Evolutionary conservation across 1,140 invertebrate genomes (phyloP).

Genomic region (Sinella curviseta): DNA sequence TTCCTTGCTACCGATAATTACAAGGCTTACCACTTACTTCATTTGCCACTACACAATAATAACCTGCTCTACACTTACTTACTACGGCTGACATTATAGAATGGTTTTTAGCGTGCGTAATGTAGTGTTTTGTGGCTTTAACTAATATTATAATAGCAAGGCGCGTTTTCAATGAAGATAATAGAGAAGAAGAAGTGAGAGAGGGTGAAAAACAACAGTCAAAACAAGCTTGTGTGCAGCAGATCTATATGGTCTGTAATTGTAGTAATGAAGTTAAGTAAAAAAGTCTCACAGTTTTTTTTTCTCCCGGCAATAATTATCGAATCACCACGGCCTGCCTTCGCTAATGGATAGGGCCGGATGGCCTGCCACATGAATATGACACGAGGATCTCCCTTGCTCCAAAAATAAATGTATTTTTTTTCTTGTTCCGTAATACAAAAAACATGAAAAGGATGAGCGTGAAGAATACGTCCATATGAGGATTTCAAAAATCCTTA

Average conservation of each 20-base stretch:
- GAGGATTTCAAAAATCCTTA: not conserved
- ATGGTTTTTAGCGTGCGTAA: no score
- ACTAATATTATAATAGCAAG: no score
- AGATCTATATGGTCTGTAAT: not conserved
- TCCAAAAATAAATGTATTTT: not conserved
- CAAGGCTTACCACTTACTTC: not conserved
- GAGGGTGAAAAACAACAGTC: no score
- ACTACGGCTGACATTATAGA: not conserved
- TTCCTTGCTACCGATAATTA: constrained; percentile 1
- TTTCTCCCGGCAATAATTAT: constrained; percentile 23
- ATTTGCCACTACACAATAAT: not conserved
- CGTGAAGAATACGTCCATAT: not conserved
- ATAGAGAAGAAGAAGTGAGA: no score
- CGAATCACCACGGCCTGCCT: constrained; percentile 22
- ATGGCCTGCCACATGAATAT: constrained; percentile 18
- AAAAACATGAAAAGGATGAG: not conserved
- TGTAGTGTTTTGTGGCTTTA: no score
- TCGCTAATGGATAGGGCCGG: constrained; percentile 19
- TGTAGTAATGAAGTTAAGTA: not conserved
- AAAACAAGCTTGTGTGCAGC: no score
- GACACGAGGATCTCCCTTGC: not conserved
- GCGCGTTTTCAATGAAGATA: no score
- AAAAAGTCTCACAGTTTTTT: not conserved
- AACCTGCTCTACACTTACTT: not conserved
- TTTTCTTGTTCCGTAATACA: not conserved